Conservation (phyloP, 2,797 vertebrate species). For the Notolabrus celidotus region DNA sequence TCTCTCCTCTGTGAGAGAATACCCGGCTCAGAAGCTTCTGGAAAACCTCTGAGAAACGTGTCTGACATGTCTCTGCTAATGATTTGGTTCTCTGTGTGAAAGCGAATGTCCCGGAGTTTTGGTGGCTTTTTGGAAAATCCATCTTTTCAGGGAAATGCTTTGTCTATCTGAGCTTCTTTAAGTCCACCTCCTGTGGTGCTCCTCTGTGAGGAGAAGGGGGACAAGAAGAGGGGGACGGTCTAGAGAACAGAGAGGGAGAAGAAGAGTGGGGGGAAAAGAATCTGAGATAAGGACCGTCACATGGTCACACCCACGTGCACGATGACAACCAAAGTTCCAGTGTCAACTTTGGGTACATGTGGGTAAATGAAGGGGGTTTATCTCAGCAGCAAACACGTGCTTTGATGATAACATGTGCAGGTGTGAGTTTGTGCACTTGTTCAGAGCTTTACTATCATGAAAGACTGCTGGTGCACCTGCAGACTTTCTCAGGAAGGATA, state of each 20-base stretch:
- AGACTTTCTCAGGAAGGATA: too few species aligned
- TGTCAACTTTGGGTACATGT: slow-evolving; percentile 20
- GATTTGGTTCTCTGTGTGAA: slow-evolving; percentile 38
- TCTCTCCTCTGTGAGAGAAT: slow-evolving; percentile 2
- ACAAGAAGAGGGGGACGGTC: neutral
- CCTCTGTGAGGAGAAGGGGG: neutral
- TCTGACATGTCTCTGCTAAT: slow-evolving; percentile 31
- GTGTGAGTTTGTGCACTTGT: neutral
- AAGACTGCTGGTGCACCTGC: neutral
- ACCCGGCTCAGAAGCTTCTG: slow-evolving; percentile 8
- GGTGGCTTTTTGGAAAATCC: slow-evolving; percentile 32
- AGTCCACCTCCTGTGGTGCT: slow-evolving; percentile 42
- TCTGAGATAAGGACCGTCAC: slow-evolving; percentile 14
- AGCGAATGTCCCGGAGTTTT: slow-evolving; percentile 9
- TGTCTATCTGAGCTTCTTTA: slow-evolving; percentile 56
- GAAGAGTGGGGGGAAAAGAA: neutral
- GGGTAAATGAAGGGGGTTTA: slow-evolving; percentile 1
- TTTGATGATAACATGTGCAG: neutral
- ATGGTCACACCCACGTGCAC: slow-evolving; percentile 30
- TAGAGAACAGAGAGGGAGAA: neutral
- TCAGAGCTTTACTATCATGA: too few species aligned
- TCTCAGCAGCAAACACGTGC: slow-evolving; percentile 5
- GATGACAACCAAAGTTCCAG: slow-evolving; percentile 4
- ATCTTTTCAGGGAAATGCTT: slow-evolving; percentile 48
- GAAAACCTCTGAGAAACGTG: slow-evolving; percentile 5